Percentiles rank a stretch among this genome's conserved stretches.
Evolutionary conservation across 2,797 vertebrate species (phyloP).

Genomic region (Artibeus lituratus): DNA sequence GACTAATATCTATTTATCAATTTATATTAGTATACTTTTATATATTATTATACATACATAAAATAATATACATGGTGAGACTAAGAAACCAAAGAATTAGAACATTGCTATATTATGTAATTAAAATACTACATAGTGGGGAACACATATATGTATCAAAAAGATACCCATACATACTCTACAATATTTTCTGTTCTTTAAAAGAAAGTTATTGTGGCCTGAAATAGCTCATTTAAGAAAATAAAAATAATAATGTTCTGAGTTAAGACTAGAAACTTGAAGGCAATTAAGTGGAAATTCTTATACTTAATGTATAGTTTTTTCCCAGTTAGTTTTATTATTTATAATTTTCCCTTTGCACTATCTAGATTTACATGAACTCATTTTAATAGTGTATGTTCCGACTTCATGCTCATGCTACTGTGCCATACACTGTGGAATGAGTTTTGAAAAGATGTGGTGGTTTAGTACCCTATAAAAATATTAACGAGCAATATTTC

Average conservation of each 20-base stretch:
- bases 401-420: background rate
- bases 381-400: background rate
- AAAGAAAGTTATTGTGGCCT: background rate
- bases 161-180: background rate
- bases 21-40: background rate
- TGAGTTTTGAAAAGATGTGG: background rate
- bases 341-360: background rate
- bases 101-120: background rate
- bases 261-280: background rate
- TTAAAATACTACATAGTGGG: background rate
- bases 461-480: background rate
- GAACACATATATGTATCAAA: background rate
- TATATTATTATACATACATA: background rate
- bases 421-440: background rate
- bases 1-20: background rate
- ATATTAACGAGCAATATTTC: background rate
- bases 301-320: background rate
- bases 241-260: background rate
- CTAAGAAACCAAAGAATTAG: background rate
- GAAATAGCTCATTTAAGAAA: background rate
- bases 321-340: background rate
- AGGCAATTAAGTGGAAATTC: background rate
- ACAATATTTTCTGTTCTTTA: background rate
- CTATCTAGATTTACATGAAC: background rate
- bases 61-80: background rate